Evolutionary conservation across 1,140 invertebrate species (phyloP).

Genomic region (Plectrocnemia conspersa): DNA sequence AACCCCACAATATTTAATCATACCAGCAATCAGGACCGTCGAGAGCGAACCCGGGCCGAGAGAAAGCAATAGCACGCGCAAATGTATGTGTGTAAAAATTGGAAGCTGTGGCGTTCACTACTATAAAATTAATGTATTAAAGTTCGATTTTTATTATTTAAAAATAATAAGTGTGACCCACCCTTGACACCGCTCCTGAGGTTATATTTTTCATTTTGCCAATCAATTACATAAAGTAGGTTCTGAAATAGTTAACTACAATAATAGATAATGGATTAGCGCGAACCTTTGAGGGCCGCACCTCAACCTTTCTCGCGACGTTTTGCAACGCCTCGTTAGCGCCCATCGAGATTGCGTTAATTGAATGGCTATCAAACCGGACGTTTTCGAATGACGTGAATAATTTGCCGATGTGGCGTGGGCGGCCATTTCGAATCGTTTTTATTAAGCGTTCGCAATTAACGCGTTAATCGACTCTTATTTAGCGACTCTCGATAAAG

Average conservation of each 20-base stretch:
- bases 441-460: background rate
- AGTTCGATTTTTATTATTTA: too few species aligned
- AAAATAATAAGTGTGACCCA: background rate
- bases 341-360: slow-evolving; percentile 4
- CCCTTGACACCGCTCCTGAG: background rate
- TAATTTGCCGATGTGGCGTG: background rate
- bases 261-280: background rate
- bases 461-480: background rate
- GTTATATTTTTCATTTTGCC: background rate
- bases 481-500: background rate
- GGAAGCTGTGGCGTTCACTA: too few species aligned
- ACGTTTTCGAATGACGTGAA: slow-evolving; percentile 3
- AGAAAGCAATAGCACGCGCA: too few species aligned
- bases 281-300: background rate
- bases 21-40: too few species aligned
- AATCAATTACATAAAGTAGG: background rate
- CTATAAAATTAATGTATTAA: too few species aligned
- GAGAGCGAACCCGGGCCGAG: too few species aligned
- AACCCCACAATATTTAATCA: too few species aligned
- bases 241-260: background rate
- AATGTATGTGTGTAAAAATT: too few species aligned
- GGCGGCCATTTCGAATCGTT: too few species aligned
- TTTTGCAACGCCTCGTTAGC: background rate
- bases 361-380: background rate
- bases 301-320: background rate